These are phyloP conservation scores for Podilymbus podiceps DNA, from an alignment of 2,113 vertebrate genomes.

Conservation along the genomic window DNA sequence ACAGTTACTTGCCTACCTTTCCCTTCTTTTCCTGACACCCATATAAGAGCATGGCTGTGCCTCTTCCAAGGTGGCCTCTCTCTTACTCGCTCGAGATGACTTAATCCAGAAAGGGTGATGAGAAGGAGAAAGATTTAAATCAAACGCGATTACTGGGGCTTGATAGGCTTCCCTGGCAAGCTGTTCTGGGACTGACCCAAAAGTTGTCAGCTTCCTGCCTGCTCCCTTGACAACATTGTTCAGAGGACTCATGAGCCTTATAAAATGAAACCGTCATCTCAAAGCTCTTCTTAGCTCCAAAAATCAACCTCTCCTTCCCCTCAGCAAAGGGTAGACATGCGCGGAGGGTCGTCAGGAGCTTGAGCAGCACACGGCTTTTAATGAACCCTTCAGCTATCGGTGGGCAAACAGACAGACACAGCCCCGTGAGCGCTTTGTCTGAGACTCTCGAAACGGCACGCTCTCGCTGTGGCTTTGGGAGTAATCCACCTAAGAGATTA, in stretches of 20 bases:
- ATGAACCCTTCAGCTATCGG: neutral
- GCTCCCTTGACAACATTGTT: neutral
- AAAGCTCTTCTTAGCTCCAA: neutral
- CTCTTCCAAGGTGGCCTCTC: neutral
- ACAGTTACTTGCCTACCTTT: neutral
- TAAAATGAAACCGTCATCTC: neutral
- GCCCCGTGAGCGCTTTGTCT: neutral
- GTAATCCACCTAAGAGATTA: constrained; percentile 30
- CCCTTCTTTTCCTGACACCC: neutral
- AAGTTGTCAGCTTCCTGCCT: constrained; percentile 18
- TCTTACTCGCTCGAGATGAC: neutral
- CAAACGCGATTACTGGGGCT: constrained; percentile 17
- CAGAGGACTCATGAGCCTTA: neutral
- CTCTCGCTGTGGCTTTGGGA: neutral
- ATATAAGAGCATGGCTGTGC: neutral
- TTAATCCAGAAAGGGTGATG: constrained; percentile 30
- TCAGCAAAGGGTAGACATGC: neutral
- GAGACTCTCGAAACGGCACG: neutral
- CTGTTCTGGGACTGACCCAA: constrained; percentile 21
- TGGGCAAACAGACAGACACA: neutral
- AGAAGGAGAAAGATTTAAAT: constrained; percentile 56
- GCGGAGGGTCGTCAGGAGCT: neutral
- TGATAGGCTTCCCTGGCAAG: constrained; percentile 37
- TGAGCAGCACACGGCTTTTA: neutral
- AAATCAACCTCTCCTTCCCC: neutral